A percentile compares a stretch with the other conserved stretches of the same genome.
Evolutionary conservation across 37 sponge, comb jelly and placozoan genomes (phyloP).

Genomic region (Diacarnus erythraeanus): DNA sequence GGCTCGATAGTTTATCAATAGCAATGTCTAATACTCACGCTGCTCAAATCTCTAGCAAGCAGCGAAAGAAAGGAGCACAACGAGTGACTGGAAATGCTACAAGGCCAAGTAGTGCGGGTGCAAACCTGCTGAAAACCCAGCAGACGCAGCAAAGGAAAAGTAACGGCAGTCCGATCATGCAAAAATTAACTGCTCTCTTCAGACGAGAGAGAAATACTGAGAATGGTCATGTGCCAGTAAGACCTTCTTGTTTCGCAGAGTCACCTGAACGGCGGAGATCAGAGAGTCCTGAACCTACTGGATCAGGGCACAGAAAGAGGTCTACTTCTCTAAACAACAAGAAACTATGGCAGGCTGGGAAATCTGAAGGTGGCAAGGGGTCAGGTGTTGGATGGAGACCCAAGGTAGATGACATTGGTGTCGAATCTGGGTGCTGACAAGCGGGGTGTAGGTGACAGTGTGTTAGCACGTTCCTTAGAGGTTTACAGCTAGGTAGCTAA

Average conservation of each 20-base stretch:
- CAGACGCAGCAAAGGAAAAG: neutral
- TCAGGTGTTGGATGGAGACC: slow-evolving; percentile 35
- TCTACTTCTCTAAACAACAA: neutral
- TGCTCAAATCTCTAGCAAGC: neutral
- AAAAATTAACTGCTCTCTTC: slow-evolving; percentile 25
- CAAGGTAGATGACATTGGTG: slow-evolving; percentile 1
- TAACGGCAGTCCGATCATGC: slow-evolving; percentile 25
- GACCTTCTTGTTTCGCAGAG: slow-evolving; percentile 33
- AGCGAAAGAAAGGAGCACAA: neutral
- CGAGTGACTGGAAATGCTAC: neutral
- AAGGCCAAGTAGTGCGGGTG: neutral
- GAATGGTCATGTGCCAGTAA: slow-evolving; percentile 17
- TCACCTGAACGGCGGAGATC: slow-evolving; percentile 5
- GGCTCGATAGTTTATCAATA: too few relatives aligned
- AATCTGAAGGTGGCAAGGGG: slow-evolving; percentile 19
- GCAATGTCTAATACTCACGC: neutral
- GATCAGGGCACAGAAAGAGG: neutral
- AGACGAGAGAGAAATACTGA: slow-evolving; percentile 8
- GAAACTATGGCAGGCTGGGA: neutral
- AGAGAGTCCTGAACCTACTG: slow-evolving; percentile 34
- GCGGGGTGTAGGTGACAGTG: neutral
- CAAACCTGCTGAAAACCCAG: neutral
- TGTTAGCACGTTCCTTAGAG: neutral
- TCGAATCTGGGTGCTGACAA: neutral
- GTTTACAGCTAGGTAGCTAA: neutral